A percentile compares a stretch with the other conserved stretches of the same genome.
Evolutionary conservation across 2,113 vertebrate species (phyloP).

Genomic region (Suncus etruscus): DNA sequence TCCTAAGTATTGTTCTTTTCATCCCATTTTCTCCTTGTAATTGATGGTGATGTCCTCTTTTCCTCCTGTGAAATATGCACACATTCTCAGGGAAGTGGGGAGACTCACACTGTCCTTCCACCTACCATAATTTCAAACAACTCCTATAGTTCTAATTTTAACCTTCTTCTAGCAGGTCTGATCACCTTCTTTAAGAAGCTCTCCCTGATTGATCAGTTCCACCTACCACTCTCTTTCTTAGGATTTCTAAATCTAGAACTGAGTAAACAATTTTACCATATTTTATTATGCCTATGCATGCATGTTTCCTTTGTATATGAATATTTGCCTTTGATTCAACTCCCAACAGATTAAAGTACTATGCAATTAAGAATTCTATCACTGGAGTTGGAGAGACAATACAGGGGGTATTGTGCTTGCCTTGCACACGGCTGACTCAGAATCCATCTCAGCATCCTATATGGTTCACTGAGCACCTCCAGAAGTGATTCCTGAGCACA

Average conservation of each 20-base stretch:
- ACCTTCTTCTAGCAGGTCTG: neutral
- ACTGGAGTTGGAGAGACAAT: no score
- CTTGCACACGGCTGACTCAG: no score
- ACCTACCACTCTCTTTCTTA: neutral
- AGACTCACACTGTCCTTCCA: neutral
- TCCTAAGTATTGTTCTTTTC: neutral
- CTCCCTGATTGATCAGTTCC: neutral
- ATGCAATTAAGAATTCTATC: constrained; percentile 37
- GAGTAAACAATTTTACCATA: neutral
- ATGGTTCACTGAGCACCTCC: no score
- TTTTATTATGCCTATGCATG: neutral
- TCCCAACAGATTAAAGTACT: constrained; percentile 37
- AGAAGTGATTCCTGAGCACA: no score
- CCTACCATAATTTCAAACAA: neutral
- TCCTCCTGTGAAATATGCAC: neutral
- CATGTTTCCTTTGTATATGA: constrained; percentile 21
- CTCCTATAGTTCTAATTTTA: neutral
- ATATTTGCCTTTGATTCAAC: constrained; percentile 28
- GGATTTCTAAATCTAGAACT: neutral
- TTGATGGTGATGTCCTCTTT: neutral
- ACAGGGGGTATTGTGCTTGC: no score
- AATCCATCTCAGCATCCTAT: no score
- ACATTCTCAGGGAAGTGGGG: neutral
- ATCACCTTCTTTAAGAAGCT: neutral
- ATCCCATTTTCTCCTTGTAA: neutral